phyloP scores from a whole-genome alignment of 2,888 invertebrate species.

The Exephanes ischioxanthus region DNA sequence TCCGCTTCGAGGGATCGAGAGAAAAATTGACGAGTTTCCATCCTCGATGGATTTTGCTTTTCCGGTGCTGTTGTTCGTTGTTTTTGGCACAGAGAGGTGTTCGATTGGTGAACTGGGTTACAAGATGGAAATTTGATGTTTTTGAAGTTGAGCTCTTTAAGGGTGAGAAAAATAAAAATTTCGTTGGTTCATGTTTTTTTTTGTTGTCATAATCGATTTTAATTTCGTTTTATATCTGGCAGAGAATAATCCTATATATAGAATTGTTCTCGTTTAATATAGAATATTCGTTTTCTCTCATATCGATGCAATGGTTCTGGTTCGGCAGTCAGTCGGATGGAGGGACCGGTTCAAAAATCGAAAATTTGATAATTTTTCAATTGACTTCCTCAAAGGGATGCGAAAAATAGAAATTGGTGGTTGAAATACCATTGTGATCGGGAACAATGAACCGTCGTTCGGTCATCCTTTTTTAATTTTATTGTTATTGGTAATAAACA shows the following conservation, averaged over 20 bases:
- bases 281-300: constrained; percentile 29
- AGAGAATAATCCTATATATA: neutral
- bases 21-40: neutral
- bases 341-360: no score
- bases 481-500: neutral
- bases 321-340: constrained; percentile 2
- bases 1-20: neutral
- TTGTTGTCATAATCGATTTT: no score
- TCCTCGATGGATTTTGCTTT: neutral
- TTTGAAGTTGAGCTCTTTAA: neutral
- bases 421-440: no score
- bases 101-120: neutral
- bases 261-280: neutral
- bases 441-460: no score
- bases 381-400: no score
- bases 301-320: constrained; percentile 48
- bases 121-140: neutral
- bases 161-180: no score
- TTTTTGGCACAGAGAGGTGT: neutral
- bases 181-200: no score
- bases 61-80: neutral
- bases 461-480: neutral
- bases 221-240: neutral
- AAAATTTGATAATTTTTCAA: constrained; percentile 2
- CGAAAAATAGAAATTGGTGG: no score